Conservation (phyloP, 2,888 invertebrate genomes). For the Catocala nupta region DNA sequence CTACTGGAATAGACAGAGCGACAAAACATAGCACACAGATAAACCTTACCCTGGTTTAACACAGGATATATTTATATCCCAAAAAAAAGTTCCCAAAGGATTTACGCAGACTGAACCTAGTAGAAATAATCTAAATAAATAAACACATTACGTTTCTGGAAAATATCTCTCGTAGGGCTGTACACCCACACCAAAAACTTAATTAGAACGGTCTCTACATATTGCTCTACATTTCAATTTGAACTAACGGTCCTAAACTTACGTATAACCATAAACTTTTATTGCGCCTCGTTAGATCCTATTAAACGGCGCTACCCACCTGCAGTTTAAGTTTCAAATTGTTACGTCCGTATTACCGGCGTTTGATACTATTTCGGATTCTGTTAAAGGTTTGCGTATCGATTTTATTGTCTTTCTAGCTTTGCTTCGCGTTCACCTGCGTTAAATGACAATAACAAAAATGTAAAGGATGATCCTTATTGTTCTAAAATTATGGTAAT, state of each 20-base stretch:
- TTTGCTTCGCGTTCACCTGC: too few species aligned
- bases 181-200: conserved; percentile 5
- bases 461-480: too few species aligned
- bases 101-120: too few species aligned
- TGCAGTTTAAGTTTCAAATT: conserved; percentile 37
- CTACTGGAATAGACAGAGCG: too few species aligned
- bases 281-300: conserved; percentile 61
- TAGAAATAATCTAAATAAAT: too few species aligned
- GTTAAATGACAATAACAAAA: too few species aligned
- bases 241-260: conserved; percentile 45
- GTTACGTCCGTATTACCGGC: conserved; percentile 16
- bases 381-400: background rate
- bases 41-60: too few species aligned
- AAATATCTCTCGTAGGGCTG: background rate
- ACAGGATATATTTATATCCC: too few species aligned
- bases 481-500: too few species aligned
- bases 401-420: conserved; percentile 2
- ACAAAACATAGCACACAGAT: too few species aligned
- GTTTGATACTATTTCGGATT: conserved; percentile 3
- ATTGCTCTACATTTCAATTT: conserved; percentile 47
- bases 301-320: conserved; percentile 53
- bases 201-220: conserved; percentile 9
- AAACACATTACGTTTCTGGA: background rate
- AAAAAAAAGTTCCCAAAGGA: background rate
- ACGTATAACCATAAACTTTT: conserved; percentile 64